Base-by-base conservation (phyloP, 2,113 vertebrate genomes). In the Xenus cinereus region DNA sequence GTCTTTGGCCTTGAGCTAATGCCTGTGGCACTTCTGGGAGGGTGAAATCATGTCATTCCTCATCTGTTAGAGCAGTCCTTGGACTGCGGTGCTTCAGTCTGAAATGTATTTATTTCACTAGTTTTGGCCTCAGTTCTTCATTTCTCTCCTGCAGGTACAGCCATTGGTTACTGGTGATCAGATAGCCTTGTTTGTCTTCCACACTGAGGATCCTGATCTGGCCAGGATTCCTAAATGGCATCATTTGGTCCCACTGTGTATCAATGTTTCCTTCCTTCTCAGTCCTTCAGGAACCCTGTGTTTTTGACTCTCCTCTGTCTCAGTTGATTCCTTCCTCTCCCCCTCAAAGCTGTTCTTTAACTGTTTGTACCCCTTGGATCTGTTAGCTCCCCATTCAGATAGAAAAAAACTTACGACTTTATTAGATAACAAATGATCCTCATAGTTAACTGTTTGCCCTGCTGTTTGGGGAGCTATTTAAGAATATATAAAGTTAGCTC, bases 11-110 rank as follows among this genome's bases (percentile, higher is more conserved):
- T 91, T 50, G 48, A 93, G 82, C 63, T 59, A 46, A 81, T 45
- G 84, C 51, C 43, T 83, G 67, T 86, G 71, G 90, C 59, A 14
- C 53, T 87, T 92, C 48, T 91, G 53, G 23, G 71, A 95, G 71
- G 21, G 33, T 95, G 93, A 94, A 95, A 90, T 94, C 78, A 79
- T 79, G 35, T 84, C 39, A 76, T 91, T 95, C 87, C 53, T 93
- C 67, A 64, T 93, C 48, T 48, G 57, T 92, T 92, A 91, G 57
- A 96, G 77, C 66, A 79, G 89, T 43, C 71, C 75, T 85, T 93
- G 94, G 71, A 76, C 54, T 66, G 71, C 27, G 79, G 69, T 79
- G 26, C 66, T 84, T 82, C 27, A 39, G 30, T n/a, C 66, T 33
- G 21, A 68, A 94, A 56, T 26, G 15, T 45, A 22, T 84, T 78